phyloP scores from a whole-genome alignment of 1,140 invertebrate species.

The Dendrolimus punctatus region DNA sequence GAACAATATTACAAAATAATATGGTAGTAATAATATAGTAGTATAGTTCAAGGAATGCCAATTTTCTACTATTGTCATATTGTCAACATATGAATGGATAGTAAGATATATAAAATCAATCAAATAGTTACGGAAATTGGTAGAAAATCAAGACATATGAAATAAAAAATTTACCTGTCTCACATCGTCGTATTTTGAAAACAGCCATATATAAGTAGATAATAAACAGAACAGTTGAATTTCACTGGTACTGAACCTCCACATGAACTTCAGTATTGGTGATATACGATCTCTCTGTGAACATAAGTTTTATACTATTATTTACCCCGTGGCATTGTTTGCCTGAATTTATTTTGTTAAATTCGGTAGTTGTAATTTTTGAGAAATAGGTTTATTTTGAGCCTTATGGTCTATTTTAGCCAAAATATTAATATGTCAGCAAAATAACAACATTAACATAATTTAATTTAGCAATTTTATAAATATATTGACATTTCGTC shows the following conservation, averaged over 20 bases:
- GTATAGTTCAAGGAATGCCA: no score
- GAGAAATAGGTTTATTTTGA: no score
- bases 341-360: no score
- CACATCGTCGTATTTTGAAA: constrained; percentile 72
- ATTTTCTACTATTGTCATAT: neutral
- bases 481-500: no score
- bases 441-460: no score
- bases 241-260: constrained; percentile 77
- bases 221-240: constrained; percentile 73
- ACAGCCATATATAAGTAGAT: constrained; percentile 77
- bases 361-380: no score
- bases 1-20: no score
- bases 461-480: no score
- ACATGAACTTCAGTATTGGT: constrained; percentile 68
- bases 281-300: constrained; percentile 59
- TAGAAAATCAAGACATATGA: neutral
- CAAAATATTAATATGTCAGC: no score
- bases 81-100: neutral
- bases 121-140: neutral
- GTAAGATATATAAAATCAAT: constrained; percentile 2
- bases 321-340: no score
- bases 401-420: no score
- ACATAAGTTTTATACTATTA: constrained; percentile 7
- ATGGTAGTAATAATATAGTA: no score
- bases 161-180: constrained; percentile 50